Evolutionary conservation across 2,113 vertebrate species (phyloP), one percentile per base, ranked within the genome.

Genomic region (Pseudopodoces humilis): DNA sequence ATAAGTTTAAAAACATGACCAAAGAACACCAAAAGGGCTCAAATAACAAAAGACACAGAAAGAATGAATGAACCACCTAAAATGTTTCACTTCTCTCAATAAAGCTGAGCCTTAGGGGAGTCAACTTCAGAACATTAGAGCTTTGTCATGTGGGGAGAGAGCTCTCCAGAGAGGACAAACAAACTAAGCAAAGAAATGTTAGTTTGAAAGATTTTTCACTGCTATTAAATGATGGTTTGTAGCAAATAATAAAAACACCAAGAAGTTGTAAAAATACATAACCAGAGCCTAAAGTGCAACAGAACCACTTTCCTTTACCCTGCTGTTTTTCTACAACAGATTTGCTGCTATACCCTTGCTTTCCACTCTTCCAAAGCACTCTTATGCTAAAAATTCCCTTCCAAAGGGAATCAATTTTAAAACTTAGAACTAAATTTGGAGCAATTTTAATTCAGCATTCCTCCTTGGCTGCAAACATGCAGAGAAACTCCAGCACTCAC

Each of bases 21-120:
- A 95, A 95, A 94, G 94, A 86, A 96, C 88, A 92, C 86, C 41
- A 18, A 86, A 84, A 90, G 43, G 83, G 60, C 92, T 95, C 78
- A 96, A 96, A 96, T 90, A 96, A 97, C 95, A 93, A 88, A 89
- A 90, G 91, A 81, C 86, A 84, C 65, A 90, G 88, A 96, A 95
- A 96, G 83, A 96, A 96, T 96, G 96, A 96, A 97, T 96, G 96
- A 97, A 97, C 91, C 88, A 94, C 92, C 93, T 93, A 88, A 95
- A 97, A 96, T 78, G 80, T 90, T 94, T 90, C 94, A 95, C 90
- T 97, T 93, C 90, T 86, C 88, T 95, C 94, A 96, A 94, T 95
- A 97, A 97, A 97, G 96, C 92, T 84, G 88, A 96, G 96, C 95
- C 96, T 96, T 91, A 94, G 94, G 96, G 95, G 52, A 95, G 19